phyloP scores from a whole-genome alignment of 30 jellyfish, hydroid and myxozoan species.

The Pelagia noctiluca region DNA sequence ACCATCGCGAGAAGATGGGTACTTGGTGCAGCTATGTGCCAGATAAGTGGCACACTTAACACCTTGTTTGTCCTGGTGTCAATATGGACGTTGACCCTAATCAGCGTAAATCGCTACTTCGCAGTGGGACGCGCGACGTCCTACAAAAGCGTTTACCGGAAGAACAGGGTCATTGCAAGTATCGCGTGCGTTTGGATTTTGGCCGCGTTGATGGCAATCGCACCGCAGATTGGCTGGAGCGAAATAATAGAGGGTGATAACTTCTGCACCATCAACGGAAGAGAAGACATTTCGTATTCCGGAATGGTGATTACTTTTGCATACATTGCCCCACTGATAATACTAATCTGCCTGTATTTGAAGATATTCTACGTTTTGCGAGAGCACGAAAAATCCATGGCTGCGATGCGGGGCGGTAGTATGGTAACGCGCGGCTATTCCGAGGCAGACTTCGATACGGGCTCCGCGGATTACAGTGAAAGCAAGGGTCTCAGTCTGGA shows the following conservation, averaged over 20 bases:
- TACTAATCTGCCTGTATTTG: slow-evolving; percentile 66
- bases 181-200: slow-evolving; percentile 79
- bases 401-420: slow-evolving; percentile 48
- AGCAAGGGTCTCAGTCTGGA: slow-evolving; percentile 7
- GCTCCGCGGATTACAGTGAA: slow-evolving; percentile 48
- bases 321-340: slow-evolving; percentile 77
- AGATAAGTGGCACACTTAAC: slow-evolving; percentile 78
- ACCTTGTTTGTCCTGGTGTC: slow-evolving; percentile 84
- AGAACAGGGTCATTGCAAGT: slow-evolving; percentile 59
- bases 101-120: slow-evolving; percentile 87
- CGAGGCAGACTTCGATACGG: slow-evolving; percentile 46
- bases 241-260: slow-evolving; percentile 81
- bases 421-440: neutral
- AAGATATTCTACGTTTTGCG: slow-evolving; percentile 73
- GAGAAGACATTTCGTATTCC: slow-evolving; percentile 73
- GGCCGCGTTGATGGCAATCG: slow-evolving; percentile 57
- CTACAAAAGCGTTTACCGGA: slow-evolving; percentile 65
- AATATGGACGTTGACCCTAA: slow-evolving; percentile 90
- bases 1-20: slow-evolving; percentile 88
- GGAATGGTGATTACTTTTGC: slow-evolving; percentile 58
- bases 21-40: slow-evolving; percentile 83
- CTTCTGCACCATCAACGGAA: slow-evolving; percentile 94
- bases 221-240: slow-evolving; percentile 98
- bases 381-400: slow-evolving; percentile 78
- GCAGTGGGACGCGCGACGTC: slow-evolving; percentile 85